Evolutionary conservation across 2,797 vertebrate species (phyloP).

Genomic region (Meriones psammophilus): DNA sequence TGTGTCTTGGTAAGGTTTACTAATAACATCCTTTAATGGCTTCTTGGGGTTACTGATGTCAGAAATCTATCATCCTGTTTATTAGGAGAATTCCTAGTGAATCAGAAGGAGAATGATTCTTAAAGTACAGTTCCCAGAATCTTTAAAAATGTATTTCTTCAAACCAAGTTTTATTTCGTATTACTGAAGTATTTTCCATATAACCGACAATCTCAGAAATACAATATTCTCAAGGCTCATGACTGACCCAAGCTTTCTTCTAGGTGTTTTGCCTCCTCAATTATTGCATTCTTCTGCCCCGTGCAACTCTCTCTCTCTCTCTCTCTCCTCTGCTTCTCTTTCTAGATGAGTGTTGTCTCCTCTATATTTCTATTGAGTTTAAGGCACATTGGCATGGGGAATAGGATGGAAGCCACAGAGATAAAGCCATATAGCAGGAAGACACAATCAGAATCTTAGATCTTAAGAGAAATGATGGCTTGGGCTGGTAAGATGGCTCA

Average conservation of each 20-base stretch:
- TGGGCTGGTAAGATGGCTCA: background rate
- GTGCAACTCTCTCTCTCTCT: background rate
- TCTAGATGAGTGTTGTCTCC: background rate
- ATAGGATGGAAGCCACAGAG: background rate
- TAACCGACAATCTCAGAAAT: background rate
- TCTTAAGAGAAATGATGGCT: background rate
- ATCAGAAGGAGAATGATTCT: slow-evolving; percentile 52
- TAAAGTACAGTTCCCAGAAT: slow-evolving; percentile 43
- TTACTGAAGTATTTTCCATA: background rate
- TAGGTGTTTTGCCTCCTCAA: background rate
- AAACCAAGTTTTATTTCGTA: slow-evolving; percentile 59
- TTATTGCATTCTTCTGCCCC: background rate
- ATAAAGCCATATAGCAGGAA: background rate
- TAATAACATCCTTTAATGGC: slow-evolving; percentile 71
- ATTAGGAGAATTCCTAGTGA: slow-evolving; percentile 48
- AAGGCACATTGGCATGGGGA: background rate
- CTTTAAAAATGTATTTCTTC: background rate
- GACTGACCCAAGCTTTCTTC: background rate
- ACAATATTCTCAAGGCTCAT: background rate
- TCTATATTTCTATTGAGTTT: background rate
- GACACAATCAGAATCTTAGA: background rate
- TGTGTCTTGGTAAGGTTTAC: slow-evolving; percentile 40
- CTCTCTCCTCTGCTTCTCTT: background rate
- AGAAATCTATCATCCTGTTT: slow-evolving; percentile 45
- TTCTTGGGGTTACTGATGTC: slow-evolving; percentile 62